Evolutionary conservation across 1,140 invertebrate genomes (phyloP).

Genomic region (Drosophila suzukii): DNA sequence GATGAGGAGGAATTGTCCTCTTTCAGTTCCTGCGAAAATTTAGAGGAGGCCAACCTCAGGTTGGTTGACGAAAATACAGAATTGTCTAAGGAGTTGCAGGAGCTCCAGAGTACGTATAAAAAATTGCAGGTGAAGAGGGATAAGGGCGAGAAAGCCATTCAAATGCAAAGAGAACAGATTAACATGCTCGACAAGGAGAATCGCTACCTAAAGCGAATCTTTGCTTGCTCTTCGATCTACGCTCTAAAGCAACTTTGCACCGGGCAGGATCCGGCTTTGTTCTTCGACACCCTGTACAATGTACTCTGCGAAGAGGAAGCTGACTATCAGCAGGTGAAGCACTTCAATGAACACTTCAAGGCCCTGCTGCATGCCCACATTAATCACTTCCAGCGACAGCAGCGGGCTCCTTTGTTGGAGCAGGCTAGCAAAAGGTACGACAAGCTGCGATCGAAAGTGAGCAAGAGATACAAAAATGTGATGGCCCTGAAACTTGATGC

Average conservation of each 20-base stretch:
- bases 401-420: constrained; percentile 12
- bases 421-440: constrained; percentile 34
- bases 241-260: constrained; percentile 31
- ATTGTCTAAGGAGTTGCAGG: constrained; percentile 15
- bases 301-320: constrained; percentile 21
- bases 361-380: constrained; percentile 14
- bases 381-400: constrained; percentile 2
- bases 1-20: neutral
- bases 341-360: constrained; percentile 36
- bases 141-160: neutral
- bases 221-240: constrained; percentile 24
- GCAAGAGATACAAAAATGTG: constrained; percentile 29
- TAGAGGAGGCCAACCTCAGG: constrained; percentile 9
- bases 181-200: constrained; percentile 27
- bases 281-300: constrained; percentile 38
- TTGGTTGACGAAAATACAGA: constrained; percentile 24
- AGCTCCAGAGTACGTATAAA: constrained; percentile 9
- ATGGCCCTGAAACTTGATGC: constrained; percentile 17
- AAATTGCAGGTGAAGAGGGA: neutral
- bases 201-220: constrained; percentile 36
- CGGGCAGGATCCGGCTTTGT: neutral
- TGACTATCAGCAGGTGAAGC: neutral
- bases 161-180: constrained; percentile 1
- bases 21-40: neutral
- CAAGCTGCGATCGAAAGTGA: constrained; percentile 12